Conservation (phyloP, 2,797 vertebrate species). For the Chiloscyllium punctatum region DNA sequence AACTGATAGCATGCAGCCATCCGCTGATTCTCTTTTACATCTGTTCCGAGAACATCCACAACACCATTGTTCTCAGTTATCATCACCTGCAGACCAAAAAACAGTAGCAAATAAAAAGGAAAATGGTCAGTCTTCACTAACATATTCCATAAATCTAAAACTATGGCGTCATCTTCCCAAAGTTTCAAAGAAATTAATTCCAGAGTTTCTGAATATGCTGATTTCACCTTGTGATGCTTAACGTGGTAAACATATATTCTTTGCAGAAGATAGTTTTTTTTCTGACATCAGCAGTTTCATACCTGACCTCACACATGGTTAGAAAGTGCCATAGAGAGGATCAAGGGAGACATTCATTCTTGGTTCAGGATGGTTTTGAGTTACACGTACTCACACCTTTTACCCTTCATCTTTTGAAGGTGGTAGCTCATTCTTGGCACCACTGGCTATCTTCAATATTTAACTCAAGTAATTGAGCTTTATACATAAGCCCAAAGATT, state of each 20-base stretch:
- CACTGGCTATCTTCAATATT: neutral
- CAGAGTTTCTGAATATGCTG: neutral
- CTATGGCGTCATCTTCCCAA: neutral
- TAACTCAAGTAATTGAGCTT: neutral
- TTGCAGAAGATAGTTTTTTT: neutral
- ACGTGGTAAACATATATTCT: neutral
- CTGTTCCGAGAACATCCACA: slow-evolving; percentile 59
- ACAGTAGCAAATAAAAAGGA: neutral
- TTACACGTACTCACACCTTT: neutral
- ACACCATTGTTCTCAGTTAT: slow-evolving; percentile 61
- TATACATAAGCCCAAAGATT: neutral
- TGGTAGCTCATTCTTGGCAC: neutral
- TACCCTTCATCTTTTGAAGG: neutral
- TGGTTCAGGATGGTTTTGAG: neutral
- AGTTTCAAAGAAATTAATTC: slow-evolving; percentile 6
- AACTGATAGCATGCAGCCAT: slow-evolving; percentile 79
- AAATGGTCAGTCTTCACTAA: neutral
- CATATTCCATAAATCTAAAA: neutral
- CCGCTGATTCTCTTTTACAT: slow-evolving; percentile 67
- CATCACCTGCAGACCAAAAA: slow-evolving; percentile 55
- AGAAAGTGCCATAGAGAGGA: neutral
- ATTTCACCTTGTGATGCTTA: neutral
- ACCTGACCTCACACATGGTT: neutral
- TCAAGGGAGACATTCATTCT: neutral
- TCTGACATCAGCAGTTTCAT: neutral